Percentiles rank a stretch among this genome's conserved stretches.
Evolutionary conservation across 64 coral and sea anemone genomes (phyloP).

Genomic region (Montipora foliosa): DNA sequence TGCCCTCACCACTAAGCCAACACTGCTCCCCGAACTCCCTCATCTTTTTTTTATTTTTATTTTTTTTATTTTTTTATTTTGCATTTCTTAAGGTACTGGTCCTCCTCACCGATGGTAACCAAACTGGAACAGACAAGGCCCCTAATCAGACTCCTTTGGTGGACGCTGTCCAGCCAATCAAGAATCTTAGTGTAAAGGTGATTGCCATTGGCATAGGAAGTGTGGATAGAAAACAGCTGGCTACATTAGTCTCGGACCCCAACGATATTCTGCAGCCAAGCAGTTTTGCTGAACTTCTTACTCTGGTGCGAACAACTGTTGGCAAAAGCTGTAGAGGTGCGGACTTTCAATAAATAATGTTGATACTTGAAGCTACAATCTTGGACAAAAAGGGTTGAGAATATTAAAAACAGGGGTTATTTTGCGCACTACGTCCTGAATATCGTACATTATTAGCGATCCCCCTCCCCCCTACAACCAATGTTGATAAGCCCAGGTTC

Average conservation of each 20-base stretch:
- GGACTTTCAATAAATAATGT: background rate
- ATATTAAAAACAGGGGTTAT: too few relatives aligned
- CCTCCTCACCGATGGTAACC: constrained; percentile 90
- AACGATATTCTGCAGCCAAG: constrained; percentile 71
- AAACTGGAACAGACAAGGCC: constrained; percentile 62
- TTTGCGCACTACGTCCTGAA: too few relatives aligned
- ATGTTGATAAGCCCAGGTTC: too few relatives aligned
- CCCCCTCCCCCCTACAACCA: too few relatives aligned
- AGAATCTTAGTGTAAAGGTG: constrained; percentile 58
- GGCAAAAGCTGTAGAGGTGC: constrained; percentile 79
- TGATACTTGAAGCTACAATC: too few relatives aligned
- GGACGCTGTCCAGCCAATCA: constrained; percentile 77
- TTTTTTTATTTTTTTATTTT: background rate
- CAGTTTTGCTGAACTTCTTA: constrained; percentile 63
- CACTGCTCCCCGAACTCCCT: too few relatives aligned
- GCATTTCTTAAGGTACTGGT: constrained; percentile 68
- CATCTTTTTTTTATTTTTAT: too few relatives aligned
- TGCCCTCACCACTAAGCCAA: too few relatives aligned
- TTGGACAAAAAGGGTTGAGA: too few relatives aligned
- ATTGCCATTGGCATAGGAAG: constrained; percentile 91
- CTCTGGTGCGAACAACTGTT: constrained; percentile 66
- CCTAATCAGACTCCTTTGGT: constrained; percentile 37
- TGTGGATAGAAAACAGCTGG: constrained; percentile 74
- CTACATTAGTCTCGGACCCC: constrained; percentile 39
- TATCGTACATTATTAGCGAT: too few relatives aligned